Conservation (phyloP, 2,797 vertebrate genomes). For the Fistularia commersonii region DNA sequence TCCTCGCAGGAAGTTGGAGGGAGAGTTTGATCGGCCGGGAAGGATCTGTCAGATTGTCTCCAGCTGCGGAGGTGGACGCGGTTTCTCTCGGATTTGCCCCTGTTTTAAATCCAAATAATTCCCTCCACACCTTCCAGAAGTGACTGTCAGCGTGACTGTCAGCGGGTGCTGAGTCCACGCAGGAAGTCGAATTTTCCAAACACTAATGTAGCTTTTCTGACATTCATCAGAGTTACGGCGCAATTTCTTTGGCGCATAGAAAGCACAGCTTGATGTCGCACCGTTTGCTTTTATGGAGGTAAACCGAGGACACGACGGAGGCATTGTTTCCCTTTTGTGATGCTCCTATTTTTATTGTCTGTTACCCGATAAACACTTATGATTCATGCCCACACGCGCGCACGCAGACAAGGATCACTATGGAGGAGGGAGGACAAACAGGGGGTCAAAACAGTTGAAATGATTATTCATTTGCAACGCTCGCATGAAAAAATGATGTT, state of each 20-base stretch:
- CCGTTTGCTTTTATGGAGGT: constrained; percentile 14
- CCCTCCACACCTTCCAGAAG: no score
- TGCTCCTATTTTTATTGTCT: constrained; percentile 18
- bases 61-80: constrained; percentile 23
- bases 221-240: no score
- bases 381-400: constrained; percentile 6
- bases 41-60: constrained; percentile 9
- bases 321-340: constrained; percentile 1
- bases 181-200: no score
- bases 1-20: no score
- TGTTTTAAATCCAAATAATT: no score
- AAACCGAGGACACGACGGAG: constrained; percentile 24
- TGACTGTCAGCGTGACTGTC: no score
- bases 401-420: constrained; percentile 44
- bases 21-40: background rate
- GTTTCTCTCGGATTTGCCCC: constrained; percentile 23
- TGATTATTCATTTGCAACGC: constrained; percentile 51
- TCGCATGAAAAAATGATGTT: constrained; percentile 55
- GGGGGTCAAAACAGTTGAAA: constrained; percentile 49
- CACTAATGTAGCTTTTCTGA: no score
- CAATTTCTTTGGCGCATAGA: no score
- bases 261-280: constrained; percentile 4
- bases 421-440: constrained; percentile 43
- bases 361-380: constrained; percentile 16
- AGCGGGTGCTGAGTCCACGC: no score